Evolutionary conservation across 2,113 vertebrate species (phyloP), one percentile per base, ranked within the genome.

Genomic region (Pongo abelii): DNA sequence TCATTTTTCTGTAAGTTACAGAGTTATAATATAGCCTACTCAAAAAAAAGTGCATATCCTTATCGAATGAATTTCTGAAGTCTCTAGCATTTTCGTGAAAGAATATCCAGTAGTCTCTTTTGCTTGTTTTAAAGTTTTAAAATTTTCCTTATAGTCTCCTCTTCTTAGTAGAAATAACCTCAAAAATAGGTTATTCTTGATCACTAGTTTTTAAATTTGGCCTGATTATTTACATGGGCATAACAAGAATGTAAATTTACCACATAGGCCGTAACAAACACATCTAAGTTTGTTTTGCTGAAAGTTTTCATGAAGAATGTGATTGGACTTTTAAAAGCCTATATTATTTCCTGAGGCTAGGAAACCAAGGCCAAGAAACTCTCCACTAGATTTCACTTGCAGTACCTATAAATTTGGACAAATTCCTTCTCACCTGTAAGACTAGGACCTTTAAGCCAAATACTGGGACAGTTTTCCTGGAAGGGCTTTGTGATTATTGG

Each of bases 61-160:
- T 27, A 8, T 14, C 67, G 38, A 96, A 57, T 74, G n/a, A 35
- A 25, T 59, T 69, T 91, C 55, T 50, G 23, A n/a, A 59, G 46
- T 22, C 18, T 27, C 23, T 3, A 69, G 35, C 11, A 13, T 57
- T 94, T 72, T 75, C 25, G 13, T 67, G 16, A 93, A 78, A 87
- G 40, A 87, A 32, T 64, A 84, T 48, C 43, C 3, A 75, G 40
- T 13, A 20, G n/a, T 79, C 30, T 90, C 52, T 52, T 86, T 86
- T 80, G 72, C 25, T 93, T 94, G 46, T 84, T 96, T 92, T 81
- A 30, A 77, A 50, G 84, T 78, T 48, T 94, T 75, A 30, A 87
- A 50, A 77, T 70, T 48, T 88, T 92, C 67, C 38, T 78, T 50
- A 84, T 3, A 70, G 12, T 87, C 32, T 67, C 25, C 6, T 52